phyloP scores from a whole-genome alignment of 2,888 invertebrate genomes.

The Allacma fusca region DNA sequence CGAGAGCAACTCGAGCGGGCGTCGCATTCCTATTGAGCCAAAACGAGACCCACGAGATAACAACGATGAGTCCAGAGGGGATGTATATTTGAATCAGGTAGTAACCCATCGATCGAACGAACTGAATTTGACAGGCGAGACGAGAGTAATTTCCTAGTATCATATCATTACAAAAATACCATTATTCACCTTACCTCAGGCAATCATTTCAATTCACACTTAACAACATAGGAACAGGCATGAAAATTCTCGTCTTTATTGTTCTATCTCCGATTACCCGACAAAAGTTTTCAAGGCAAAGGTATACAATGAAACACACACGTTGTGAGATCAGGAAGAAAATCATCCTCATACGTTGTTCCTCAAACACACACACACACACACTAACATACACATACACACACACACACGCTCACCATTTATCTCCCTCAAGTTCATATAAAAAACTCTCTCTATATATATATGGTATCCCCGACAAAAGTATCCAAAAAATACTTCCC shows the following conservation, averaged over 20 bases:
- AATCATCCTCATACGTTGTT: no score
- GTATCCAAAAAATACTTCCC: no score
- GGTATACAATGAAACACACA: no score
- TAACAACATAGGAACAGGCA: conserved; percentile 26
- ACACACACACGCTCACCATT: no score
- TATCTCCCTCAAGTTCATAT: no score
- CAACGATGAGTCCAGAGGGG: conserved; percentile 95
- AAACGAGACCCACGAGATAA: conserved; percentile 97
- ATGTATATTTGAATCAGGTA: conserved; percentile 98
- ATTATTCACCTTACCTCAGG: conserved; percentile 23
- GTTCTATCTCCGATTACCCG: background rate
- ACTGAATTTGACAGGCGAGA: conserved; percentile 94
- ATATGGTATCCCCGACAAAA: no score
- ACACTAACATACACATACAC: no score
- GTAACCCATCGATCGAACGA: conserved; percentile 97
- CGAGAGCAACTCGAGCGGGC: conserved; percentile 90
- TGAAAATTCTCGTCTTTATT: conserved; percentile 26
- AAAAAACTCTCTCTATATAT: no score
- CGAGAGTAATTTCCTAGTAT: conserved; percentile 90
- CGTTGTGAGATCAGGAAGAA: no score
- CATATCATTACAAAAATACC: conserved; percentile 28
- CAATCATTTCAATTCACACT: conserved; percentile 13
- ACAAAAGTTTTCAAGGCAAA: background rate
- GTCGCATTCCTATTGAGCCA: conserved; percentile 92
- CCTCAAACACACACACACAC: no score